A percentile compares a stretch with the other conserved stretches of the same genome.
Conservation (phyloP, 35 echinoderm and acorn worm species). For the Stichopus chloronotus region DNA sequence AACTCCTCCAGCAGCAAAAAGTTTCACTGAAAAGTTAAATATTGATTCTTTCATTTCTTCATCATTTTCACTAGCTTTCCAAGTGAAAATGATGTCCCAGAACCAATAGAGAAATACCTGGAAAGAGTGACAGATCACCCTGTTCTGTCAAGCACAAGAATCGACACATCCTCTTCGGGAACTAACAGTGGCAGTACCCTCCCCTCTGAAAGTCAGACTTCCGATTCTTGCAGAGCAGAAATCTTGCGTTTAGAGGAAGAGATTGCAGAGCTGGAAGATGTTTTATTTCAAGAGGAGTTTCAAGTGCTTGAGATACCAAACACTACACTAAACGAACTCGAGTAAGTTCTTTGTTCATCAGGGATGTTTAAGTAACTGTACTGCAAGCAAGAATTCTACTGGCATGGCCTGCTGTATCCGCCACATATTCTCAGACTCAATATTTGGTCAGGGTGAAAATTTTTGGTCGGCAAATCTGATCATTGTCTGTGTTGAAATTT, state of each 20-base stretch:
- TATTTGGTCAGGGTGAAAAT: no score
- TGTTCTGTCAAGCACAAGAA: conserved; percentile 49
- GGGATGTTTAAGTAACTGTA: background rate
- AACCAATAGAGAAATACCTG: conserved; percentile 42
- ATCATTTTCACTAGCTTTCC: conserved; percentile 35
- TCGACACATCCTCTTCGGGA: background rate
- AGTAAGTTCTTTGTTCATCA: background rate
- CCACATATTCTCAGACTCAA: no score
- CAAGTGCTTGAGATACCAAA: conserved; percentile 18
- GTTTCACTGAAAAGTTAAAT: background rate
- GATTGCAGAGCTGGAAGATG: conserved; percentile 28
- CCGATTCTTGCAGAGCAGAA: conserved; percentile 32
- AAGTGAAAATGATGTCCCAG: conserved; percentile 62
- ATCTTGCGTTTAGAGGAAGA: conserved; percentile 42
- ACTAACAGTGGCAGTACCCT: background rate
- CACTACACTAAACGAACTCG: conserved; percentile 18
- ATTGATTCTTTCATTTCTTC: background rate
- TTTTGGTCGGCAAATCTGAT: no score
- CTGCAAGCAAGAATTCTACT: no score
- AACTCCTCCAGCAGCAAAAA: no score
- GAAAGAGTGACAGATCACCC: background rate
- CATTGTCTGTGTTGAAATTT: no score
- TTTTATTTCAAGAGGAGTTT: conserved; percentile 24
- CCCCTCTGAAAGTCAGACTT: background rate
- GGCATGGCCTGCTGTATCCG: no score